A percentile compares a stretch with the other conserved stretches of the same genome.
Evolutionary conservation across 64 coral and sea anemone species (phyloP).

Genomic region (Montipora foliosa): DNA sequence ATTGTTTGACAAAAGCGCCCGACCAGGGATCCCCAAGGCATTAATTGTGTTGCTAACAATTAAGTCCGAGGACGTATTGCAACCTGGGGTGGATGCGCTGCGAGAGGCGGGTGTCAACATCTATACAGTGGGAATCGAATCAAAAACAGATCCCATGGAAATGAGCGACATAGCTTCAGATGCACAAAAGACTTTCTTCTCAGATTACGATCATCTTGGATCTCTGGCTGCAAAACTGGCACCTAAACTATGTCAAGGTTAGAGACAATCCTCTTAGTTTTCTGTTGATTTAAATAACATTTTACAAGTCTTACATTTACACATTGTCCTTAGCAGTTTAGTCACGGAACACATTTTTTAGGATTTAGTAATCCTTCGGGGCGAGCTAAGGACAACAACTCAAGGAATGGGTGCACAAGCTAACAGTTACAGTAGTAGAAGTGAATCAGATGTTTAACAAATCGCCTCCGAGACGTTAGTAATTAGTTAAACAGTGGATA

Average conservation of each 20-base stretch:
- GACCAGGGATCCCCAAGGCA: constrained; percentile 35
- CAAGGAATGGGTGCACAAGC: no score
- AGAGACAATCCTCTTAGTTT: not conserved
- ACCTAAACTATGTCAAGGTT: constrained; percentile 36
- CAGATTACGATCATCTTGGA: not conserved
- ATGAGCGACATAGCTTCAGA: constrained; percentile 54
- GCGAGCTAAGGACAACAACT: no score
- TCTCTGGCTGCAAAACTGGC: constrained; percentile 12
- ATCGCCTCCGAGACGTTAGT: no score
- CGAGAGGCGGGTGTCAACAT: constrained; percentile 40
- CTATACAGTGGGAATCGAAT: constrained; percentile 36
- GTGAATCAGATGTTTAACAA: no score
- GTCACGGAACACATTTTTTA: no score
- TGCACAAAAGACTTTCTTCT: not conserved
- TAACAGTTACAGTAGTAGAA: no score
- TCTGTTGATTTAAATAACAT: no score
- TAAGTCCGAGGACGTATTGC: not conserved
- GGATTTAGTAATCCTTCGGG: no score
- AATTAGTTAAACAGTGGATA: no score
- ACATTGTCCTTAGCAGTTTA: no score
- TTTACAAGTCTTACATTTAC: no score
- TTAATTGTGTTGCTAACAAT: constrained; percentile 45
- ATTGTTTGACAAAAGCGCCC: constrained; percentile 55
- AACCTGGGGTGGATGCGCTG: constrained; percentile 3
- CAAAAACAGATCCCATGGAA: not conserved